These are phyloP conservation scores for Cephus spinipes DNA, from an alignment of 2,888 invertebrate genomes.

Conservation along the genomic window DNA sequence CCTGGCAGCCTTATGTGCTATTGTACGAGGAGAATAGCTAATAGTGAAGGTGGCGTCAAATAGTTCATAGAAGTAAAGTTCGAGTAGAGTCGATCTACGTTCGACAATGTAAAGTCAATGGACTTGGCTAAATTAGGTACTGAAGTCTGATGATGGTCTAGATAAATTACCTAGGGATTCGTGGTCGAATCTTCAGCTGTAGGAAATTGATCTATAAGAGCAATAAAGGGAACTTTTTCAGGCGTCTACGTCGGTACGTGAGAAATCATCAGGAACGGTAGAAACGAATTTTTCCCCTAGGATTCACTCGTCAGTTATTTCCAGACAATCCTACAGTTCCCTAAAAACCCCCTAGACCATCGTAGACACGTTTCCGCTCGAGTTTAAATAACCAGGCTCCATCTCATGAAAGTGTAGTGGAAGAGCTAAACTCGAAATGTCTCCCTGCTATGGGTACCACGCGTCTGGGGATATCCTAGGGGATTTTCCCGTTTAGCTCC, in stretches of 20 bases:
- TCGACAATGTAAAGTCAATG: not conserved
- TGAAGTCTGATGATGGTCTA: not conserved
- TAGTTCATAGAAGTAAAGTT: not conserved
- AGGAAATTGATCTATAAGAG: not conserved
- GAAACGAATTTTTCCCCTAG: not conserved
- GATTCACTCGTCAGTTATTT: not conserved
- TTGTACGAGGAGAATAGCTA: not conserved
- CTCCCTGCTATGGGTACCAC: not conserved
- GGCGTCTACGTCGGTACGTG: not conserved
- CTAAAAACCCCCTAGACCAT: not conserved
- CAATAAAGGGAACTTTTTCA: not conserved
- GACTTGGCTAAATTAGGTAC: not conserved
- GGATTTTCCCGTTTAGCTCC: not conserved
- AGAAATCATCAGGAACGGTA: not conserved
- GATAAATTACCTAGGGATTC: not conserved
- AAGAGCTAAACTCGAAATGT: not conserved
- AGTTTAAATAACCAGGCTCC: not conserved
- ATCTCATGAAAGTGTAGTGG: not conserved
- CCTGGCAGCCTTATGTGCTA: not conserved
- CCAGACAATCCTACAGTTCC: not conserved
- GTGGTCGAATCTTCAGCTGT: not conserved
- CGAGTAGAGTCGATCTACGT: not conserved
- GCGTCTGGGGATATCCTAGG: not conserved
- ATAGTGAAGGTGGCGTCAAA: not conserved
- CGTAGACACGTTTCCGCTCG: not conserved